phyloP scores from a whole-genome alignment of 2,113 vertebrate species.

The Lepus americanus region DNA sequence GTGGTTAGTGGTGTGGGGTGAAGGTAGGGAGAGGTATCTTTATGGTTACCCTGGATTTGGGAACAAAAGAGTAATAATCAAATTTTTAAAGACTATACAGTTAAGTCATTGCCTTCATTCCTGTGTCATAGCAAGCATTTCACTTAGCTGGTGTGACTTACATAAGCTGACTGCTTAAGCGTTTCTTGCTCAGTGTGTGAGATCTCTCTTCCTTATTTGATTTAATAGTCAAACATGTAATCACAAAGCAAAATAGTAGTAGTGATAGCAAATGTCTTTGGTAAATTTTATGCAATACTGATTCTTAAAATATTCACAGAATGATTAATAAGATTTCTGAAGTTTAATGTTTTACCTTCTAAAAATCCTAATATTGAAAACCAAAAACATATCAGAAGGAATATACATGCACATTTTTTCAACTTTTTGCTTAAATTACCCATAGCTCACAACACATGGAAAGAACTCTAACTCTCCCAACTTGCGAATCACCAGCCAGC shows the following conservation, averaged over 20 bases:
- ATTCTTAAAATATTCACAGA: neutral
- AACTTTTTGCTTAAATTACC: neutral
- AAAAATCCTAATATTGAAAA: neutral
- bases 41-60: neutral
- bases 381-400: neutral
- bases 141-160: too few relatives aligned
- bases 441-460: neutral
- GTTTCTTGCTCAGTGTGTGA: neutral
- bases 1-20: neutral
- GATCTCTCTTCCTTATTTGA: neutral
- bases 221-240: neutral
- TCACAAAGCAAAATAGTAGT: neutral
- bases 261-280: neutral
- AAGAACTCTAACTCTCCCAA: neutral
- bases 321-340: neutral
- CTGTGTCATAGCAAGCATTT: neutral
- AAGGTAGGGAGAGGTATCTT: rapidly evolving
- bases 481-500: neutral
- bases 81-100: neutral
- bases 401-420: neutral
- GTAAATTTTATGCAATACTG: neutral
- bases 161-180: neutral
- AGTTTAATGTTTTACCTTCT: neutral
- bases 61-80: neutral
- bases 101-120: neutral